Base-by-base conservation (phyloP, 2,797 vertebrate genomes). In the Syngnathus acus region DNA sequence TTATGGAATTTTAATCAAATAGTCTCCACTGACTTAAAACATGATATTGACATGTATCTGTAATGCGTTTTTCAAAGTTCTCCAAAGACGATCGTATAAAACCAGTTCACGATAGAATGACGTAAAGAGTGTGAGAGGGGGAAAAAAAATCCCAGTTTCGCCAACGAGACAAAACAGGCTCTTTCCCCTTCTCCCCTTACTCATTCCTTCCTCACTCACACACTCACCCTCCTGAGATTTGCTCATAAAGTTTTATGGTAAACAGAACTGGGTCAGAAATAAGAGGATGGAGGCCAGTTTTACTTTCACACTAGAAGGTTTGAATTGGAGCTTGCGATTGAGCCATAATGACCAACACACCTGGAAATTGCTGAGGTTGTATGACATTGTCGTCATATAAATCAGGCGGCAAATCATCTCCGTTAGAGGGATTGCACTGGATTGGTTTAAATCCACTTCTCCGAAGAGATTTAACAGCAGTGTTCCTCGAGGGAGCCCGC, bases 231-330 rank as follows among this genome's bases (percentile, higher is more conserved):
- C 74, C 69, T 72, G 73, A 84, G 81, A 84, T 77, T 57, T 84
- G 76, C 60, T 69, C 82, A 80, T 88, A 83, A 88, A 86, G 68
- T 88, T 90, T 86, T 82, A 88, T 79, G 81, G 80, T 86, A 81
- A 87, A 87, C 84, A 87, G 80, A 86, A 83, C 76, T 80, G 75
- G 84, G 84, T 88, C 80, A 84, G 79, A 75, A 84, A 82, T 82
- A 72, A 83, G 77, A 78, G 66, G 72, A 79, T 2, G n/a, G 72
- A 65, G 75, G 76, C 77, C 73, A 67, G 68, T 74, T 84, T 73
- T 61, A 70, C 71, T 72, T 75, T 77, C 70, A 69, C 54, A 60
- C 72, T 68, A 68, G 71, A 72, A 72, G 73, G 70, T 37, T 51
- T 80, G 64, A 81, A 76, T 69, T 68, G 73, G 72, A 67, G 66